These are phyloP conservation scores for Mastacembelus armatus DNA, from an alignment of 2,797 vertebrate genomes.

Conservation along the genomic window DNA sequence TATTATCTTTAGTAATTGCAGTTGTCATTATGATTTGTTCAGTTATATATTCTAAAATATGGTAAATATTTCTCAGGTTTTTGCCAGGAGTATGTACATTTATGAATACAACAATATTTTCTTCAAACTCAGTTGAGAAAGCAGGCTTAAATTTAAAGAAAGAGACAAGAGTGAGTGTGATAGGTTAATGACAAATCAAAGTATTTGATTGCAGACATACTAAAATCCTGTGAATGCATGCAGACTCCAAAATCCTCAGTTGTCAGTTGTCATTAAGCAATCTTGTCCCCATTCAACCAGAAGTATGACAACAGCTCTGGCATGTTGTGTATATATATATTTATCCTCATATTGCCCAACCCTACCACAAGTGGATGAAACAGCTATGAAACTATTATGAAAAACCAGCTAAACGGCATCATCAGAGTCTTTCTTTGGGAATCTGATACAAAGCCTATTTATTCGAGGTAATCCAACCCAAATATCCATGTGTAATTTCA, in stretches of 20 bases:
- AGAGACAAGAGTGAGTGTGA: background rate
- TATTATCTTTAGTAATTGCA: no score
- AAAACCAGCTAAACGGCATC: background rate
- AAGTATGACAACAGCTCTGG: background rate
- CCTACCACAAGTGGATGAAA: background rate
- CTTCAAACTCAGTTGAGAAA: background rate
- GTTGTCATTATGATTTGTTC: no score
- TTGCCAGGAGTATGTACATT: no score
- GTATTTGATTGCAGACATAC: background rate
- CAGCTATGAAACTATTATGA: no score
- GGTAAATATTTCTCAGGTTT: no score
- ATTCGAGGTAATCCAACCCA: background rate
- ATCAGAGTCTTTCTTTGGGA: background rate
- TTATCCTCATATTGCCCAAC: background rate
- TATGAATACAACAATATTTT: no score
- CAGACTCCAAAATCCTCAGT: no score
- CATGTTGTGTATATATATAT: no score
- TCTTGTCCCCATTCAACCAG: background rate
- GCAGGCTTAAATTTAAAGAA: no score
- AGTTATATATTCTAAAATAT: no score
- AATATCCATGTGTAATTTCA: slow-evolving; percentile 56
- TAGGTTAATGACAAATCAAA: background rate
- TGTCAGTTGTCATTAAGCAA: no score
- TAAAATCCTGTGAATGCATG: background rate
- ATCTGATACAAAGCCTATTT: background rate